Percentiles rank a stretch among this genome's conserved stretches.
Evolutionary conservation across 35 echinoderm and acorn worm species (phyloP).

Genomic region (Chiridota heheva): DNA sequence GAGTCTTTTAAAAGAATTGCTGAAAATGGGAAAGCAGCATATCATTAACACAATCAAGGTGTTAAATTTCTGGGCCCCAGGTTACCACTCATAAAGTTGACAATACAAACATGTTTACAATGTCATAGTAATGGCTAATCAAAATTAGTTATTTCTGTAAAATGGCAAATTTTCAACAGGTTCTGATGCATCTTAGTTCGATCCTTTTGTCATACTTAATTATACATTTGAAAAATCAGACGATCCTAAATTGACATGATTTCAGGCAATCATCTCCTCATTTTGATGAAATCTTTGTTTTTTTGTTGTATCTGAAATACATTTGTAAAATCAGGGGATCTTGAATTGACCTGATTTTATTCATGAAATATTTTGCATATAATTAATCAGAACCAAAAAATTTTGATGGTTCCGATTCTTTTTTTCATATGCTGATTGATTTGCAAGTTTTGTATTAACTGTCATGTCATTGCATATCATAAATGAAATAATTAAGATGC

Average conservation of each 20-base stretch:
- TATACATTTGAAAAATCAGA: background rate
- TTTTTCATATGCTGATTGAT: too few species aligned
- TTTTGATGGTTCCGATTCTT: too few species aligned
- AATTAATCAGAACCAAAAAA: too few species aligned
- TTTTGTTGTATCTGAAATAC: too few species aligned
- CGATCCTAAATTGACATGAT: background rate
- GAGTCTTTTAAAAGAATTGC: conserved; percentile 84
- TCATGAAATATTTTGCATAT: too few species aligned
- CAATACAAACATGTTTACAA: background rate
- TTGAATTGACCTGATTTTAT: too few species aligned
- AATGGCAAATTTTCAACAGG: background rate
- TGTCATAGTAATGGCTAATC: background rate
- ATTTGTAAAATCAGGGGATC: too few species aligned
- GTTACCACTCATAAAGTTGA: background rate
- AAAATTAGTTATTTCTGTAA: background rate
- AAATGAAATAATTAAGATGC: too few species aligned
- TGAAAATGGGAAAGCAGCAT: background rate
- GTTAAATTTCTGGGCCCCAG: background rate
- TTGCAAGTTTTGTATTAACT: too few species aligned
- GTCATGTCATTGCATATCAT: too few species aligned
- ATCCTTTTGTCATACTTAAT: background rate
- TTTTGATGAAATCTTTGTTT: too few species aligned
- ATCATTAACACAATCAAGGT: background rate
- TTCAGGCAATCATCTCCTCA: too few species aligned
- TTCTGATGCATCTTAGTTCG: background rate